phyloP scores from a whole-genome alignment of 37 sponge, comb jelly and placozoan species.

The Bolinopsis microptera region DNA sequence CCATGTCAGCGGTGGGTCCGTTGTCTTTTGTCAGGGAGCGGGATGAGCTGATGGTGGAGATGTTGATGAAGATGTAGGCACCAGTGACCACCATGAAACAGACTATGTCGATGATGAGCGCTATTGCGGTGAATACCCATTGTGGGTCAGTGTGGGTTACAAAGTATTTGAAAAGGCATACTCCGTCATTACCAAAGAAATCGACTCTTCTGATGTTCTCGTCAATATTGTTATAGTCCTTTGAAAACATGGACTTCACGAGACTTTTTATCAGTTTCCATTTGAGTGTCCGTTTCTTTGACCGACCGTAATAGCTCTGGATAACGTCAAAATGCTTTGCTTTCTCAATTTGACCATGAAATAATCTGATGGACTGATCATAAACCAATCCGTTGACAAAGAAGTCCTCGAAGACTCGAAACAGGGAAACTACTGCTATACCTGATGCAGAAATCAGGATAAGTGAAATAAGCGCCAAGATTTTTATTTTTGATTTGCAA shows the following conservation, averaged over 20 bases:
- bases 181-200: too few species aligned
- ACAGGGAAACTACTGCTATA: not conserved
- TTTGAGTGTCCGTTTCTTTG: not conserved
- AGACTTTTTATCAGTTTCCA: not conserved
- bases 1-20: too few species aligned
- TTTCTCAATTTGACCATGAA: not conserved
- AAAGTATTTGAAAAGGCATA: constrained; percentile 34
- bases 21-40: too few species aligned
- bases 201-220: not conserved
- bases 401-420: not conserved
- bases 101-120: too few species aligned
- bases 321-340: not conserved
- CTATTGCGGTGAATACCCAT: too few species aligned
- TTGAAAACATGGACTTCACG: not conserved
- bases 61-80: too few species aligned
- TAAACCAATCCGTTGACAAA: not conserved
- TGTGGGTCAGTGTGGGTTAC: not conserved
- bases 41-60: too few species aligned
- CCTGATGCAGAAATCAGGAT: not conserved
- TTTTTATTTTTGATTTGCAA: too few species aligned
- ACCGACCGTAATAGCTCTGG: not conserved
- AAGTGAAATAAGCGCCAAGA: not conserved
- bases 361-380: not conserved
- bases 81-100: too few species aligned
- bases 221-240: not conserved